phyloP scores from a whole-genome alignment of 2,797 vertebrate species.

The Helarctos malayanus region DNA sequence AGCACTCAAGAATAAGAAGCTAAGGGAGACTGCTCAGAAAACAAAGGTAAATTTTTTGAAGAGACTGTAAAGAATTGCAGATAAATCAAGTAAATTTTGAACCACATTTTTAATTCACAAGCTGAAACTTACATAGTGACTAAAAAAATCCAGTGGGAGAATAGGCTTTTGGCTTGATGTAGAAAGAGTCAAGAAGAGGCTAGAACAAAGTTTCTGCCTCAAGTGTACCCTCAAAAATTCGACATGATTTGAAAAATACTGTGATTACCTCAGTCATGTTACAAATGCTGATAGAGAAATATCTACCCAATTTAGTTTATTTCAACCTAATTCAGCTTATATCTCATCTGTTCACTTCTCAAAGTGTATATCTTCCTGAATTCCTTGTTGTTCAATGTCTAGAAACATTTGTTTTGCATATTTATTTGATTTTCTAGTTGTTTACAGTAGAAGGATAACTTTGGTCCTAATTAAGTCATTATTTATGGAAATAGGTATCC shows the following conservation, averaged over 20 bases:
- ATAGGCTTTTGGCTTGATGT: neutral
- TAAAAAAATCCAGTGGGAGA: neutral
- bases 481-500: neutral
- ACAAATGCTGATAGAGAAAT: neutral
- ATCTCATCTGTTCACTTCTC: neutral
- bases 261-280: neutral
- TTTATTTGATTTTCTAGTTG: neutral
- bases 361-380: neutral
- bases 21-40: neutral
- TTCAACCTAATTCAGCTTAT: neutral
- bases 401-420: neutral
- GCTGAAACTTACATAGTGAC: neutral
- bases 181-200: neutral
- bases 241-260: neutral
- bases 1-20: neutral
- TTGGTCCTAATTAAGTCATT: neutral
- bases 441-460: neutral
- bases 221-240: neutral
- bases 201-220: neutral
- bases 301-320: neutral
- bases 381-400: neutral
- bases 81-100: slow-evolving; percentile 33
- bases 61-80: neutral
- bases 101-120: neutral
- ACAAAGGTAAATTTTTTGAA: neutral